A percentile compares a stretch with the other conserved stretches of the same genome.
Conservation (phyloP, 2,113 vertebrate genomes). For the Phaethon lepturus region DNA sequence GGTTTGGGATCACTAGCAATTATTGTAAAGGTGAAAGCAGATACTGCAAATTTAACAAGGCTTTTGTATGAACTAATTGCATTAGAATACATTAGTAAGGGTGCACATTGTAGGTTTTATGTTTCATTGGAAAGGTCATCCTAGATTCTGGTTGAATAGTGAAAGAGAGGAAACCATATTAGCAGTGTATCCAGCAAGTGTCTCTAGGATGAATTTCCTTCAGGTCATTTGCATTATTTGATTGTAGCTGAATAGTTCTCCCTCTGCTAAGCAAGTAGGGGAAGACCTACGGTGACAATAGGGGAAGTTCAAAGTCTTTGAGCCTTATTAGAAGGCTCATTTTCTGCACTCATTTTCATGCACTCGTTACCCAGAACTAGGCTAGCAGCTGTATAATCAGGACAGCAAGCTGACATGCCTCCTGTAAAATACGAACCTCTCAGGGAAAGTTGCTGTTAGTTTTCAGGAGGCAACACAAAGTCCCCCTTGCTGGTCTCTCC, state of each 20-base stretch:
- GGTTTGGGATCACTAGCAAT: slow-evolving; percentile 72
- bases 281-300: slow-evolving; percentile 71
- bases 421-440: slow-evolving; percentile 18
- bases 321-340: slow-evolving; percentile 75
- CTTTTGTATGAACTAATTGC: slow-evolving; percentile 93
- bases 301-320: slow-evolving; percentile 75
- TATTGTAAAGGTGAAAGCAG: slow-evolving; percentile 76
- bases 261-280: slow-evolving; percentile 71
- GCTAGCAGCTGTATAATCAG: slow-evolving; percentile 70
- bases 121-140: slow-evolving; percentile 83
- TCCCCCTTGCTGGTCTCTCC: not conserved
- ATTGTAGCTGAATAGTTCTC: slow-evolving; percentile 73
- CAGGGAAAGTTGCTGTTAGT: slow-evolving; percentile 36
- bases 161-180: slow-evolving; percentile 75
- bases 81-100: slow-evolving; percentile 90
- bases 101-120: slow-evolving; percentile 86
- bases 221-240: slow-evolving; percentile 78
- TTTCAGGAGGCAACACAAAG: not conserved
- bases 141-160: slow-evolving; percentile 74
- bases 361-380: slow-evolving; percentile 67
- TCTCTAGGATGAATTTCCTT: slow-evolving; percentile 74
- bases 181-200: slow-evolving; percentile 70
- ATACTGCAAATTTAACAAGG: slow-evolving; percentile 90
- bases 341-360: slow-evolving; percentile 66
- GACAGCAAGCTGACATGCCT: slow-evolving; percentile 46